Percentiles rank a stretch among this genome's conserved stretches.
These are phyloP conservation scores for Nematopogon swammerdamellus DNA, from an alignment of 2,888 invertebrate genomes.

Conservation along the genomic window DNA sequence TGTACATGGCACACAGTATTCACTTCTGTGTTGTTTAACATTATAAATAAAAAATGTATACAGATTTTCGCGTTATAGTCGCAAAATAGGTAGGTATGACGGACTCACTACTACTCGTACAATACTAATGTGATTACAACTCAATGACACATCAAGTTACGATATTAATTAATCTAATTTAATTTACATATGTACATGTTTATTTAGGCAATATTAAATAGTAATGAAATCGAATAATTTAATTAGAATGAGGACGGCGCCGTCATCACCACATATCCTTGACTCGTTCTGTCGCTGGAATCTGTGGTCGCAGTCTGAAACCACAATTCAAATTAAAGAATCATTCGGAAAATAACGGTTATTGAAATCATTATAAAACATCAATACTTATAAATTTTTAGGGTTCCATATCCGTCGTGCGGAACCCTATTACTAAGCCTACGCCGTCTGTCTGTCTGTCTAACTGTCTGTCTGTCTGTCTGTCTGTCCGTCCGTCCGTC, in stretches of 20 bases:
- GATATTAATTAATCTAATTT: neutral
- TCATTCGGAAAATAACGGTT: slow-evolving; percentile 4
- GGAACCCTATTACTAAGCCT: too few species aligned
- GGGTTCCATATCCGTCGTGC: too few species aligned
- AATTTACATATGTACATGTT: neutral
- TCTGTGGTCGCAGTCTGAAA: slow-evolving; percentile 44
- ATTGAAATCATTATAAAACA: neutral
- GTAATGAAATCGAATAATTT: neutral
- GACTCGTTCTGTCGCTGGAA: slow-evolving; percentile 47
- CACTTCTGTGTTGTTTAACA: slow-evolving; percentile 18
- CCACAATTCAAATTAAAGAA: slow-evolving; percentile 4
- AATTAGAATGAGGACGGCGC: neutral
- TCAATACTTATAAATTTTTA: too few species aligned
- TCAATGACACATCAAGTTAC: neutral
- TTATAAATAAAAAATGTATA: slow-evolving; percentile 12
- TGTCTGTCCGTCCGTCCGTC: too few species aligned
- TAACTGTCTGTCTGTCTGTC: too few species aligned
- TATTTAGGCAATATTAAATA: neutral
- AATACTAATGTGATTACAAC: neutral
- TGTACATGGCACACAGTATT: slow-evolving; percentile 45
- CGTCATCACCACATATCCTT: slow-evolving; percentile 55
- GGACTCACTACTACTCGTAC: too few species aligned
- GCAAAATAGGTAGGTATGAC: too few species aligned
- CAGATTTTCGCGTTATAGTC: neutral
- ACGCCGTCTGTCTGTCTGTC: too few species aligned